Conservation (phyloP, 2,888 invertebrate genomes). For the Ormia ochracea region DNA sequence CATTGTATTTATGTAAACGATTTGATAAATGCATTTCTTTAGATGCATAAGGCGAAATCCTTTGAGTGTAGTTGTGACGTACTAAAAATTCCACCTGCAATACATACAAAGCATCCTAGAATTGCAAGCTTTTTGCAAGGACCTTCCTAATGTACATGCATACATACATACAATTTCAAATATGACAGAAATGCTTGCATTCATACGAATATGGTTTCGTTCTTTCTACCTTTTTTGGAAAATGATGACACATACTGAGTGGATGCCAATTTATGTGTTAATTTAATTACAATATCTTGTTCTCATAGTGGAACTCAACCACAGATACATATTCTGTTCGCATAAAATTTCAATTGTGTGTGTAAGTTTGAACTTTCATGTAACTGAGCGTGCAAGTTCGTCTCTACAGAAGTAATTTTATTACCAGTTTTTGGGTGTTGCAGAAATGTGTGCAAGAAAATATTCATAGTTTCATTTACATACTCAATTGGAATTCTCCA, state of each 20-base stretch:
- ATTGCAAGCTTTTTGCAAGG: no score
- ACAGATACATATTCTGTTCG: not conserved
- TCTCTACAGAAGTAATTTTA: conserved; percentile 8
- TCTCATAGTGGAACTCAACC: not conserved
- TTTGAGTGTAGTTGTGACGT: no score
- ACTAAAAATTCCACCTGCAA: no score
- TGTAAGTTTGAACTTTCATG: not conserved
- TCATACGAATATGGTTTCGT: not conserved
- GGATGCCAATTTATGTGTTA: conserved; percentile 55
- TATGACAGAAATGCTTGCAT: not conserved
- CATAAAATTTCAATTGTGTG: not conserved
- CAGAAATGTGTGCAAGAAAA: not conserved
- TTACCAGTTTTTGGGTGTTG: not conserved
- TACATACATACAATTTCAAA: no score
- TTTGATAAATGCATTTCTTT: no score
- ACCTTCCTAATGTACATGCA: no score
- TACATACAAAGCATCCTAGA: no score
- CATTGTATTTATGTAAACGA: no score
- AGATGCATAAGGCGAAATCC: no score
- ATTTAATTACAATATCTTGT: conserved; percentile 50
- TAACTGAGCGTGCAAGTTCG: not conserved
- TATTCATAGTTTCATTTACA: not conserved
- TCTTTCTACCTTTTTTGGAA: not conserved
- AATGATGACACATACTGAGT: conserved; percentile 44
- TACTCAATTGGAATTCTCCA: not conserved